Evolutionary conservation across 2,113 vertebrate genomes (phyloP).

Genomic region (Siniperca chuatsi): DNA sequence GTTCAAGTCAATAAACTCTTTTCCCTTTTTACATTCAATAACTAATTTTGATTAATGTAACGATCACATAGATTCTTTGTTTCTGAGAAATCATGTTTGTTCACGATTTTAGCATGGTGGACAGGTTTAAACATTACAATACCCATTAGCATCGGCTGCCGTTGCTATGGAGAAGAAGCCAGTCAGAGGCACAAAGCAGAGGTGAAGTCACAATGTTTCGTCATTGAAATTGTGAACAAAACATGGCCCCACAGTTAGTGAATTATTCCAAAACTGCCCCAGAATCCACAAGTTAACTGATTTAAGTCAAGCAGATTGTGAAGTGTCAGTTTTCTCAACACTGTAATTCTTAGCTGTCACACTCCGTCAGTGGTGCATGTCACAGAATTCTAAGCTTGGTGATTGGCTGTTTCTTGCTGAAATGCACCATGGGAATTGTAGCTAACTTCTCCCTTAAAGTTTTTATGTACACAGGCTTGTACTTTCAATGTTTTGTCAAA

Average conservation of each 20-base stretch:
- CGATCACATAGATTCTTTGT: too few species aligned
- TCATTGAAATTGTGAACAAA: neutral
- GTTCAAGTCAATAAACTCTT: neutral
- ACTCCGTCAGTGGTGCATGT: neutral
- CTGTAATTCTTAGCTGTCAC: neutral
- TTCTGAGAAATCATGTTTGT: too few species aligned
- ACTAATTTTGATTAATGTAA: neutral
- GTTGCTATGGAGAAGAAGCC: too few species aligned
- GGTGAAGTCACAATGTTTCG: too few species aligned
- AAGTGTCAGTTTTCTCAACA: neutral
- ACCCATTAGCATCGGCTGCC: neutral
- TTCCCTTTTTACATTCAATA: neutral
- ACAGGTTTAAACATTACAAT: neutral
- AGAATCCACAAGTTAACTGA: neutral
- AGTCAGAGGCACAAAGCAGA: too few species aligned
- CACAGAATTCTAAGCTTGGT: neutral
- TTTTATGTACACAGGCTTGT: neutral
- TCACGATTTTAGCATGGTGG: neutral
- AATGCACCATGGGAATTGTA: neutral
- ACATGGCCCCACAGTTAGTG: neutral
- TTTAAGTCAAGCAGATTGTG: neutral
- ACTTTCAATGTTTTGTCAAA: neutral
- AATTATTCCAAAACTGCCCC: neutral
- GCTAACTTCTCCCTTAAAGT: neutral
- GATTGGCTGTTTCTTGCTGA: neutral